Conservation (phyloP, 2,113 vertebrate species). For the Suncus etruscus region DNA sequence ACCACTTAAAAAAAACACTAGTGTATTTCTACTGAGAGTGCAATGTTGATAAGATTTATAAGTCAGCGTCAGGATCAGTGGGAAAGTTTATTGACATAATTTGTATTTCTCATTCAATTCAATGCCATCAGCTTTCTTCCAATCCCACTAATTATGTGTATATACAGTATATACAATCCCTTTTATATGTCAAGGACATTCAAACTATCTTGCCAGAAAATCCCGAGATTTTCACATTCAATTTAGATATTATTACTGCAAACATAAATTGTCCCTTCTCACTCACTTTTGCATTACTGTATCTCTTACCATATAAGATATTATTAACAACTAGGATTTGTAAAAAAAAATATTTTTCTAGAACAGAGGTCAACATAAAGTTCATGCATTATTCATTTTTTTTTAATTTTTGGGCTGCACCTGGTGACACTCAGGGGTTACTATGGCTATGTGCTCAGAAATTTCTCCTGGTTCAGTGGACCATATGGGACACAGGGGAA, state of each 20-base stretch:
- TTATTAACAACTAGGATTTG: neutral
- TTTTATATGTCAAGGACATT: neutral
- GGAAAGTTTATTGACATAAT: slow-evolving; percentile 2
- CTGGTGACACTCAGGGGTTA: no score
- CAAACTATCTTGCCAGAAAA: neutral
- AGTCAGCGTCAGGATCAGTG: neutral
- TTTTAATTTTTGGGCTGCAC: no score
- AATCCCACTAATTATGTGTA: neutral
- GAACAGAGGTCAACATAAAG: neutral
- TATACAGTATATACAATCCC: neutral
- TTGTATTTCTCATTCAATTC: neutral
- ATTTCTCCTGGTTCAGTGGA: no score
- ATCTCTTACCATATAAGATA: neutral
- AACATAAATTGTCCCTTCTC: neutral
- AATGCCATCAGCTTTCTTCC: neutral
- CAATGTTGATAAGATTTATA: neutral
- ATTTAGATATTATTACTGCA: neutral
- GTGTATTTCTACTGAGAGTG: neutral
- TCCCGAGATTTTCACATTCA: neutral
- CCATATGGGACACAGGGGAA: no score
- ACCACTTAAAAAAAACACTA: neutral
- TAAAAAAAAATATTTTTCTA: neutral
- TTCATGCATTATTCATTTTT: neutral
- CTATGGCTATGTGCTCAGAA: no score
- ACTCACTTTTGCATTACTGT: neutral